Base-by-base conservation (phyloP, 1,140 invertebrate species). In the Reticulitermes speratus region DNA sequence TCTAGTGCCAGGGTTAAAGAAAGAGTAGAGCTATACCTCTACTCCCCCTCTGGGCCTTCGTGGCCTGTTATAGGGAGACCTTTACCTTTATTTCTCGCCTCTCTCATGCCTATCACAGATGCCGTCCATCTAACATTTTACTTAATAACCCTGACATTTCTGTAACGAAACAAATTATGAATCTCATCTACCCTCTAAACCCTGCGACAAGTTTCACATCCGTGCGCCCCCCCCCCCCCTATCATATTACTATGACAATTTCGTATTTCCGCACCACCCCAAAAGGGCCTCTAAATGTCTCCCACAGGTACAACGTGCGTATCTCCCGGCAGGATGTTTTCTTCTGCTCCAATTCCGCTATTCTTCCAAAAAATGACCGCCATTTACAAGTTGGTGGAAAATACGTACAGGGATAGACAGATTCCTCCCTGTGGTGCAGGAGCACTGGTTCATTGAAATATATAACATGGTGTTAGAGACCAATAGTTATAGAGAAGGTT, bases 401-500 rank as follows among this genome's bases (percentile, higher is more conserved):
- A 21, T 21, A 55, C 14, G 52, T 5, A 16, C 25, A 30, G 65
- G 25, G 65, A 30, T 30, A 30, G 8, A 14, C 11, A 14, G 65
- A 30, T 8, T 14, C 65, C n/a, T 75, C 65, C 65, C 65, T 11
- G 25, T 8, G 65, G 65, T 12, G 25, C 19, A 25, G 25, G 2
- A 30, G 7, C n/a, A 2, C 21, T 21, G 52, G 65, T 6, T 75
- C 65, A 75, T 75, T 75, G 65, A 75, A 75, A 75, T 75, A 75
- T 75, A 75, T 75, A 30, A 75, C n/a, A 30, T 16, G 52, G 52
- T 21, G 11, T 55, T 55, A 55, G 25, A 30, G 65, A 30, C 65
- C 65, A 75, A 75, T 75, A 75, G 65, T 75, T 75, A 30, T 75
- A 75, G 65, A 75, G 65, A 30, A 75, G 65, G 65, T 30, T 75